Conservation (phyloP, 2,113 vertebrate species). For the Cariama cristata region DNA sequence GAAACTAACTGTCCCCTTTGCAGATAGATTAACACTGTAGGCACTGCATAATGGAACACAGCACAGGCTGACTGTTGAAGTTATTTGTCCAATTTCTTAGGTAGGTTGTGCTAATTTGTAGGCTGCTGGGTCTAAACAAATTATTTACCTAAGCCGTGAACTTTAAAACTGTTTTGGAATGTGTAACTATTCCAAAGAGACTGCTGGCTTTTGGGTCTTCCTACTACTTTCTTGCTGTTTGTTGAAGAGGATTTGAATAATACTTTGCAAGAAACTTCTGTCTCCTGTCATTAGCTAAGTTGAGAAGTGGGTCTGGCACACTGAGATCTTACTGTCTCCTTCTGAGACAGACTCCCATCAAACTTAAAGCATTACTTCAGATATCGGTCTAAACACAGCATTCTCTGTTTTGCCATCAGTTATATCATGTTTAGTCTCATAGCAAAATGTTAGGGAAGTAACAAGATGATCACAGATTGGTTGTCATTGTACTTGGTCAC, state of each 20-base stretch:
- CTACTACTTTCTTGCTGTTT: background rate
- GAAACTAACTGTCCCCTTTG: background rate
- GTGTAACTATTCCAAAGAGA: background rate
- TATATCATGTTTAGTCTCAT: background rate
- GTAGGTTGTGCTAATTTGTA: background rate
- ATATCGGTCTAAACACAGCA: background rate
- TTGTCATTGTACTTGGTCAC: background rate
- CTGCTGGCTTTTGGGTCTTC: background rate
- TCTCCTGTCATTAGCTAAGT: background rate
- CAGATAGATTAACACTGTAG: background rate
- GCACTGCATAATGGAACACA: background rate
- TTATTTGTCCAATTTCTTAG: background rate
- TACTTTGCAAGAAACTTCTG: background rate
- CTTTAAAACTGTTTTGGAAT: background rate
- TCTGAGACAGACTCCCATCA: background rate
- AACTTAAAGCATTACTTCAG: background rate
- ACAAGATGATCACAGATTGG: background rate
- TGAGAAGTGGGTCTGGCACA: background rate
- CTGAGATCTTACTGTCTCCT: background rate
- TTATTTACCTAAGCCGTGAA: background rate
- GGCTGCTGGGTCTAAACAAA: background rate
- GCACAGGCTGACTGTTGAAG: background rate
- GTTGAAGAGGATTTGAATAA: background rate
- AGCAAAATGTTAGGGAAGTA: background rate
- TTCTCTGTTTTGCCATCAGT: background rate